Evolutionary conservation across 2,888 invertebrate species (phyloP).

Genomic region (Sabatieria punctata): DNA sequence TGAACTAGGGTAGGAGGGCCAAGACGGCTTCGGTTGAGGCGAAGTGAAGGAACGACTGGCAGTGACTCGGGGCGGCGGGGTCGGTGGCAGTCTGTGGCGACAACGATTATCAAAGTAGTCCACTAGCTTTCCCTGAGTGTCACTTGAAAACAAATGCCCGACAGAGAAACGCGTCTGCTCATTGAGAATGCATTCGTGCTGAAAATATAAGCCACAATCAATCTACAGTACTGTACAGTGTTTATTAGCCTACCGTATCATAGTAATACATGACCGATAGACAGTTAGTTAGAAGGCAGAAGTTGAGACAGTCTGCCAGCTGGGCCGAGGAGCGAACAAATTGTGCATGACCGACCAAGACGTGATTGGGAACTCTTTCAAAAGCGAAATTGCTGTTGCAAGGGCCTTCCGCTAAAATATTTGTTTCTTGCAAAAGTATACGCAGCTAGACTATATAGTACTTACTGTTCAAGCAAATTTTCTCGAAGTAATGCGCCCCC

Average conservation of each 20-base stretch:
- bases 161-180: constrained; percentile 19
- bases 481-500: constrained; percentile 24
- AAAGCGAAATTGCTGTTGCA: neutral
- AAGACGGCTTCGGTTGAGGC: too few relatives aligned
- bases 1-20: too few relatives aligned
- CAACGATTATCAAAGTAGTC: constrained; percentile 27
- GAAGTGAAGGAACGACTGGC: too few relatives aligned
- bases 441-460: neutral
- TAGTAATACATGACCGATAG: constrained; percentile 20
- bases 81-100: too few relatives aligned
- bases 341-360: neutral
- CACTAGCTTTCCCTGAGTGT: constrained; percentile 12
- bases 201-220: constrained; percentile 9
- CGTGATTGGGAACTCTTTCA: neutral
- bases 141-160: constrained; percentile 17
- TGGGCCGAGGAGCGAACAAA: neutral
- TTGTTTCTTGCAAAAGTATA: neutral
- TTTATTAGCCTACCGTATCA: constrained; percentile 11
- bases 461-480: constrained; percentile 22
- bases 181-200: constrained; percentile 26
- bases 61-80: too few relatives aligned
- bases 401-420: neutral
- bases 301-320: constrained; percentile 5
- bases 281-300: neutral
- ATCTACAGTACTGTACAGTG: too few relatives aligned